Conservation (phyloP, 1,140 invertebrate genomes). For the Pogonomyrmex californicus region DNA sequence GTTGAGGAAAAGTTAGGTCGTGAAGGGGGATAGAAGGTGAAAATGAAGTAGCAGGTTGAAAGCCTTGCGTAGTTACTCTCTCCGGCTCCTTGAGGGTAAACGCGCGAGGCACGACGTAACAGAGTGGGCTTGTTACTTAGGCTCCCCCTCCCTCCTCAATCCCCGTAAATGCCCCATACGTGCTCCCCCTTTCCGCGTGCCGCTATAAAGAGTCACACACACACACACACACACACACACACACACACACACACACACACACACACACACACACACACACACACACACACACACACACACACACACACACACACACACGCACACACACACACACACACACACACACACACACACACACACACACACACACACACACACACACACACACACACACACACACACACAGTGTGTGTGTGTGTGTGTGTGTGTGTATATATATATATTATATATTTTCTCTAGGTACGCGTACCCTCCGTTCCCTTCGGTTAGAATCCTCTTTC, state of each 20-base stretch:
- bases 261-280: no score
- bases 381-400: no score
- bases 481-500: not conserved
- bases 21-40: slow-evolving; percentile 19
- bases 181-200: not conserved
- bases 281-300: no score
- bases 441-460: slow-evolving; percentile 44
- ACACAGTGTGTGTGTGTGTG: no score
- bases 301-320: no score
- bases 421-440: not conserved
- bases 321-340: no score
- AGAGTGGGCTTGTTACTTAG: slow-evolving; percentile 71
- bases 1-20: slow-evolving; percentile 35
- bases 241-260: no score
- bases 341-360: no score
- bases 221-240: no score
- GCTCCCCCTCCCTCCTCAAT: not conserved
- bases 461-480: slow-evolving; percentile 15
- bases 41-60: slow-evolving; percentile 58
- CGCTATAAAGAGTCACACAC: no score
- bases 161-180: slow-evolving; percentile 37
- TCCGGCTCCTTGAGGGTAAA: slow-evolving; percentile 45
- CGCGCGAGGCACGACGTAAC: slow-evolving; percentile 64
- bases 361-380: no score
- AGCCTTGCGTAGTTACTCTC: slow-evolving; percentile 62